A percentile compares a stretch with the other conserved stretches of the same genome.
Evolutionary conservation across 1,140 invertebrate species (phyloP).

Genomic region (Bacillus rossius): DNA sequence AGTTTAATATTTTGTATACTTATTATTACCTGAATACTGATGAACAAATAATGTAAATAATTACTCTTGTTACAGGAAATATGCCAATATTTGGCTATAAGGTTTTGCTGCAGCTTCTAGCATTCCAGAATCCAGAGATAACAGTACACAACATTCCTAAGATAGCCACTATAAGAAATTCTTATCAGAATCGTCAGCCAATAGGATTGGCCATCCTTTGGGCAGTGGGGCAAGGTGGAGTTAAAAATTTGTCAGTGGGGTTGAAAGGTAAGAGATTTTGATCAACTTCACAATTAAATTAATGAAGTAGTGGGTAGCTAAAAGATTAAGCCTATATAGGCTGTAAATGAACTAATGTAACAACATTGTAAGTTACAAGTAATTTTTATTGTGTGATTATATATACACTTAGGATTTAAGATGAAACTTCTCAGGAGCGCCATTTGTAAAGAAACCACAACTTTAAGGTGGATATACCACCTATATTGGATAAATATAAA

Average conservation of each 20-base stretch:
- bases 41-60: neutral
- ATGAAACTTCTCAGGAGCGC: too few species aligned
- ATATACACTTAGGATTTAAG: too few species aligned
- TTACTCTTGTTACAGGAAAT: slow-evolving; percentile 23
- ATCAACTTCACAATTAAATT: neutral
- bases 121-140: slow-evolving; percentile 55
- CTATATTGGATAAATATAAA: too few species aligned
- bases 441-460: too few species aligned
- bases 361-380: too few species aligned
- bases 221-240: slow-evolving; percentile 70
- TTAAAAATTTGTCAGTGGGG: slow-evolving; percentile 58
- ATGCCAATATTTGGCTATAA: slow-evolving; percentile 59
- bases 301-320: neutral
- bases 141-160: slow-evolving; percentile 54
- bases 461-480: too few species aligned
- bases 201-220: slow-evolving; percentile 72
- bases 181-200: slow-evolving; percentile 71
- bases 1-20: too few species aligned
- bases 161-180: slow-evolving; percentile 56
- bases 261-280: slow-evolving; percentile 51
- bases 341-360: too few species aligned
- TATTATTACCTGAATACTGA: neutral
- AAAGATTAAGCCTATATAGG: too few species aligned
- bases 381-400: too few species aligned
- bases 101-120: slow-evolving; percentile 61